A percentile compares a stretch with the other conserved stretches of the same genome.
Conservation (phyloP, 1,140 invertebrate species). For the Mya arenaria region DNA sequence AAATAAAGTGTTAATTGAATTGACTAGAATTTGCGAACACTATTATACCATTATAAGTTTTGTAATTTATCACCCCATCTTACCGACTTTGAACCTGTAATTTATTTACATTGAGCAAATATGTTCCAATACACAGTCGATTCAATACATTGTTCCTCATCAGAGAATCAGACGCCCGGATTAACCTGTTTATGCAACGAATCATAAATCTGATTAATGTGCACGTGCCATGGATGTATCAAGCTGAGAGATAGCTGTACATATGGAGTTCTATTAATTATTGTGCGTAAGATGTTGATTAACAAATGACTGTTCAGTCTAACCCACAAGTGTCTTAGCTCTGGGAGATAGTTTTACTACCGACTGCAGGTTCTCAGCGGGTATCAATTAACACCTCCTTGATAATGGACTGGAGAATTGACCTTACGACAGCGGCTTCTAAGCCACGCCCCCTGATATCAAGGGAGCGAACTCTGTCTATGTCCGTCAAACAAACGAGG, state of each 20-base stretch:
- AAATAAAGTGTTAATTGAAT: slow-evolving; percentile 1
- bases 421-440: no score
- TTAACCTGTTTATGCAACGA: slow-evolving; percentile 33
- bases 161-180: slow-evolving; percentile 32
- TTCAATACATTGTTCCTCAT: slow-evolving; percentile 35
- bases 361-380: slow-evolving; percentile 32
- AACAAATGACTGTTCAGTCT: slow-evolving; percentile 37
- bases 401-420: no score
- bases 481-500: no score
- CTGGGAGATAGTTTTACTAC: slow-evolving; percentile 25
- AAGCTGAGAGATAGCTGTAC: slow-evolving; percentile 34
- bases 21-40: slow-evolving; percentile 9
- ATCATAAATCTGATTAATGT: slow-evolving; percentile 38
- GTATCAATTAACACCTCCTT: slow-evolving; percentile 36
- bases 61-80: slow-evolving; percentile 19
- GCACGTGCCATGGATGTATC: slow-evolving; percentile 32
- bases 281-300: slow-evolving; percentile 31
- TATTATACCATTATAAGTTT: slow-evolving; percentile 21
- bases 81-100: slow-evolving; percentile 19
- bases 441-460: no score
- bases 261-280: slow-evolving; percentile 22
- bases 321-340: not conserved
- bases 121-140: slow-evolving; percentile 35
- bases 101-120: slow-evolving; percentile 31
- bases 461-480: no score